Evolutionary conservation across 2,797 vertebrate genomes (phyloP).

Genomic region (Liparis tanakae): DNA sequence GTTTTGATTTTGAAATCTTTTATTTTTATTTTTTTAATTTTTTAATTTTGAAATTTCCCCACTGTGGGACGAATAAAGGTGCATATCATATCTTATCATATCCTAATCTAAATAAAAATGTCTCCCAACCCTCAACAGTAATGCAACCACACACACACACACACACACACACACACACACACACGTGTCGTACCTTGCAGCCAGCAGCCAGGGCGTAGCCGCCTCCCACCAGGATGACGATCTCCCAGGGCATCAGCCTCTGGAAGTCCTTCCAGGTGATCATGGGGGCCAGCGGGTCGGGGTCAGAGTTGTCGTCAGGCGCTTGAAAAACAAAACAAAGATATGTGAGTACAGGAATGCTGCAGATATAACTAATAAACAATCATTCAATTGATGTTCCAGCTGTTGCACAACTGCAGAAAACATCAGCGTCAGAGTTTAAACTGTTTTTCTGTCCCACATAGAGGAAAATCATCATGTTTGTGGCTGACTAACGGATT

Average conservation of each 20-base stretch:
- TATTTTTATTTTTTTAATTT: too few relatives aligned
- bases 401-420: neutral
- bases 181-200: conserved; percentile 87
- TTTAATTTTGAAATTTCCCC: too few relatives aligned
- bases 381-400: neutral
- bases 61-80: too few relatives aligned
- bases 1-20: too few relatives aligned
- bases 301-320: conserved; percentile 64
- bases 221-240: conserved; percentile 96
- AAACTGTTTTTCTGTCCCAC: neutral
- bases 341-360: neutral
- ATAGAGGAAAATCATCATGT: neutral
- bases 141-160: neutral
- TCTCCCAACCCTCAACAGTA: neutral
- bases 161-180: neutral
- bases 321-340: conserved; percentile 17
- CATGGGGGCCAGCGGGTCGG: conserved; percentile 86
- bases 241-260: conserved; percentile 99
- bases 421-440: conserved; percentile 13
- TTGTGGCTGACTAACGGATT: neutral
- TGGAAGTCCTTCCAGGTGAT: conserved; percentile 99
- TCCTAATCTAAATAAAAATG: too few relatives aligned
- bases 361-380: neutral
- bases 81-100: too few relatives aligned
- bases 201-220: conserved; percentile 97